phyloP scores from a whole-genome alignment of 2,888 invertebrate genomes.

The Ochlodes sylvanus region DNA sequence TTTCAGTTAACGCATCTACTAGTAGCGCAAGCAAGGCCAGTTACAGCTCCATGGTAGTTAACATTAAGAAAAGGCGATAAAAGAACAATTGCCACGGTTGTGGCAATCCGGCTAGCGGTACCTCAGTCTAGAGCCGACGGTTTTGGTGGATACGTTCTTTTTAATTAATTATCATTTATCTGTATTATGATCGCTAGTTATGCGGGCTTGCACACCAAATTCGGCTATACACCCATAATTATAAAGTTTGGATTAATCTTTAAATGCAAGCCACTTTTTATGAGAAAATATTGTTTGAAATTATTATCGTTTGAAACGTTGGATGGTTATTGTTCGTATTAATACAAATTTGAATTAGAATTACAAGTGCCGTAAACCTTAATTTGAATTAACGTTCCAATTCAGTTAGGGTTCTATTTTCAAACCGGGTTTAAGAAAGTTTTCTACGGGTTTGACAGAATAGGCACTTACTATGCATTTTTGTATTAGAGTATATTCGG shows the following conservation, averaged over 20 bases:
- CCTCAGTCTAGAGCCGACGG: slow-evolving; percentile 70
- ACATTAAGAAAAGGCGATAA: slow-evolving; percentile 16
- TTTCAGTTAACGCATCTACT: too few relatives aligned
- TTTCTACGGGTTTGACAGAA: neutral
- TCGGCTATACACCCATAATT: slow-evolving; percentile 46
- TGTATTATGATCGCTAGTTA: slow-evolving; percentile 49
- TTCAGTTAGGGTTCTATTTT: slow-evolving; percentile 61
- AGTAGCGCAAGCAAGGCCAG: neutral
- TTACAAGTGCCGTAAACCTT: slow-evolving; percentile 67
- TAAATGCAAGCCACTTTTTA: slow-evolving; percentile 55
- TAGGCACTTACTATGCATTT: too few relatives aligned
- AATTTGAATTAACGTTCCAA: slow-evolving; percentile 72
- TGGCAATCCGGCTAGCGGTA: slow-evolving; percentile 49
- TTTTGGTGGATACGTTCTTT: slow-evolving; percentile 73
- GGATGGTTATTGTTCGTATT: slow-evolving; percentile 73
- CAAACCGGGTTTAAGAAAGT: slow-evolving; percentile 29
- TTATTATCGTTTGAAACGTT: slow-evolving; percentile 73
- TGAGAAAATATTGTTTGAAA: slow-evolving; percentile 77
- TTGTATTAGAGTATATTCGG: slow-evolving; percentile 12
- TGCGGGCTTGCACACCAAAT: slow-evolving; percentile 43
- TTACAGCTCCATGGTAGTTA: neutral
- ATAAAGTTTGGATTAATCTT: slow-evolving; percentile 52
- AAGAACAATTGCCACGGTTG: slow-evolving; percentile 40
- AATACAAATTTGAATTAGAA: slow-evolving; percentile 77
- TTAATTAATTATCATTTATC: slow-evolving; percentile 79